Base-by-base conservation (phyloP, 2,888 invertebrate genomes). In the Apodemia mormo region DNA sequence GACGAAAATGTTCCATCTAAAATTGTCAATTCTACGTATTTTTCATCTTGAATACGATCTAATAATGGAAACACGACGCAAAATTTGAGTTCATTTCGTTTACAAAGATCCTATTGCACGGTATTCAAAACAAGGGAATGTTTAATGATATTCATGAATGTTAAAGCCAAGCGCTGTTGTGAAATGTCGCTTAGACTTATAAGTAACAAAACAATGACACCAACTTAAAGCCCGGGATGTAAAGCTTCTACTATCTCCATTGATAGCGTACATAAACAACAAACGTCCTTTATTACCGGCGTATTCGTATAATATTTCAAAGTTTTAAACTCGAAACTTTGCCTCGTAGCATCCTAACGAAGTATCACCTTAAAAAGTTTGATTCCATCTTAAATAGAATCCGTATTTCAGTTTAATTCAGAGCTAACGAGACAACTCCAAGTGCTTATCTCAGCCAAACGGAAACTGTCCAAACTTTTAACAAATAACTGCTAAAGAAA, bases 131-230 rank as follows among this genome's bases (percentile, higher is more conserved):
- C 85, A 84, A 84, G 84, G 88, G 86, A 83, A 82, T 83, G 82
- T 82, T 87, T 91, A 89, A 91, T 90, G 86, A 82, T 90, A 90
- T 92, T 91, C 91, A 91, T 91, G 90, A 90, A 90, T 88, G 87
- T 85, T 88, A 84, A 88, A 87, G 85, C 85, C 82, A 81, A 83
- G 84, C 84, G 84, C 82, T 84, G 86, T 87, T 88, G 86, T 86
- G 87, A 88, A 88, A 90, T 85, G 89, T 88, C 86, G 85, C 88
- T 88, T 87, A 87, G 85, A 88, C 88, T 90, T 87, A 88, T 87
- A 90, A 89, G 82, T 91, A 88, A 86, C 86, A 82, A 90, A 92
- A 91, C 90, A 92, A 92, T 90, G 90, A 89, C 87, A 88, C 88
- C 87, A 90, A 89, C 86, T 90, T 88, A 86, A 22, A 89, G 87